Evolutionary conservation across 1,140 invertebrate genomes (phyloP), one percentile per base, ranked within the genome.

Genomic region (Zaprionus davidi): DNA sequence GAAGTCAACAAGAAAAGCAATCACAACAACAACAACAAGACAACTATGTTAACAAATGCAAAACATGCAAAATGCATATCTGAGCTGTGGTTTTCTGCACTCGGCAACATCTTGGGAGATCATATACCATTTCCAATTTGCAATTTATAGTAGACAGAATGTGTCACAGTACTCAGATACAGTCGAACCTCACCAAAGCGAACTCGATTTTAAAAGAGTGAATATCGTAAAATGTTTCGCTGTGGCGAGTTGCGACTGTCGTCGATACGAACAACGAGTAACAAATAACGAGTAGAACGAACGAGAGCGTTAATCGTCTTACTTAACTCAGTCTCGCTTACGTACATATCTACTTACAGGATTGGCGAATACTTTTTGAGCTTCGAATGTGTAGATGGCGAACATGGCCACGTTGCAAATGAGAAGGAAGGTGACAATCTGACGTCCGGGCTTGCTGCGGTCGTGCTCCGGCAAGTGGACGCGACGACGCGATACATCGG

Each of bases 321-420:
- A 90, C 85, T 90, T 75, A 90, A 85, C 85, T 90, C 85, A 82
- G 86, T 92, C 91, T 91, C 86, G 91, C 86, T 91, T 90, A 92
- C 92, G 90, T 92, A 91, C 92, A 92, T 92, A 92, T 91, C 90
- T 92, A 92, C 92, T 93, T 93, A 98, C 97, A 70, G 97, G 97
- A 93, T 98, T 98, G 70, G 96, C 97, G 82, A 96, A 95, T 63
- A 98, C 97, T 94, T 98, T 98, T 94, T 98, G 97, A 74, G 97
- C 97, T 93, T 99, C 98, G 92, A 99, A 99, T 36, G 98, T 99
- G 92, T 98, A 98, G 88, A 98, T 97, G 69, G 98, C 96, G 96
- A 97, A 98, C 96, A 98, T 97, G 74, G 97, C 98, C 63, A 98
- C 95, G 93, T 99, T 99, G 93, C 97, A 98, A 90, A 99, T 98